A percentile compares a stretch with the other conserved stretches of the same genome.
Evolutionary conservation across 2,113 vertebrate genomes (phyloP).

Genomic region (Scophthalmus maximus): DNA sequence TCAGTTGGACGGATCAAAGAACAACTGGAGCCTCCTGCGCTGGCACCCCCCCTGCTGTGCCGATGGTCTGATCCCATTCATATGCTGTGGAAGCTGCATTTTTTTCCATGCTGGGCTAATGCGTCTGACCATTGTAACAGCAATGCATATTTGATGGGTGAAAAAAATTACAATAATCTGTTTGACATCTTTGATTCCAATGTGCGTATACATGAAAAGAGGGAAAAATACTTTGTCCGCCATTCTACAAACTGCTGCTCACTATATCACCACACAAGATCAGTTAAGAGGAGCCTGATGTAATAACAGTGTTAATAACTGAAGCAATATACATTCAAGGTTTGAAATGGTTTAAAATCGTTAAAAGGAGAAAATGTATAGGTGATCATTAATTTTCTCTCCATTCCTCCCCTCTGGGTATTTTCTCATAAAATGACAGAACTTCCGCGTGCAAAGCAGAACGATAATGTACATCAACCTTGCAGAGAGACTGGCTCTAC

Average conservation of each 20-base stretch:
- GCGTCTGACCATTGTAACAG: background rate
- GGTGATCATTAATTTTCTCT: background rate
- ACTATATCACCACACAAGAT: background rate
- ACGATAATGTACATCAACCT: constrained; percentile 32
- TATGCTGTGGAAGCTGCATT: background rate
- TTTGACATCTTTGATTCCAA: background rate
- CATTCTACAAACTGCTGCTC: background rate
- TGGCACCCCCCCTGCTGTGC: background rate
- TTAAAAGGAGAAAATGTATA: constrained; percentile 2
- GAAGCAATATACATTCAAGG: background rate
- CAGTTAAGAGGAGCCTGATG: background rate
- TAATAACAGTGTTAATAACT: background rate
- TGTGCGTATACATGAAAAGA: background rate
- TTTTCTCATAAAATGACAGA: constrained; percentile 33
- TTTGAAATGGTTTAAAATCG: background rate
- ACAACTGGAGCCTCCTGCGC: background rate
- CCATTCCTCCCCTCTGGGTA: constrained; percentile 12
- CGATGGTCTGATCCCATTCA: background rate
- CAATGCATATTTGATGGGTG: background rate
- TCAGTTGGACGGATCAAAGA: constrained; percentile 1
- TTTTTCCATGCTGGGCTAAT: background rate
- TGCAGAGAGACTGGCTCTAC: constrained; percentile 20
- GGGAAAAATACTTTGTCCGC: background rate
- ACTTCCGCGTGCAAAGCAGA: background rate
- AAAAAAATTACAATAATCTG: background rate